Evolutionary conservation across 2,113 vertebrate genomes (phyloP), one percentile per base, ranked within the genome.

Genomic region (Platycercus adscitus): DNA sequence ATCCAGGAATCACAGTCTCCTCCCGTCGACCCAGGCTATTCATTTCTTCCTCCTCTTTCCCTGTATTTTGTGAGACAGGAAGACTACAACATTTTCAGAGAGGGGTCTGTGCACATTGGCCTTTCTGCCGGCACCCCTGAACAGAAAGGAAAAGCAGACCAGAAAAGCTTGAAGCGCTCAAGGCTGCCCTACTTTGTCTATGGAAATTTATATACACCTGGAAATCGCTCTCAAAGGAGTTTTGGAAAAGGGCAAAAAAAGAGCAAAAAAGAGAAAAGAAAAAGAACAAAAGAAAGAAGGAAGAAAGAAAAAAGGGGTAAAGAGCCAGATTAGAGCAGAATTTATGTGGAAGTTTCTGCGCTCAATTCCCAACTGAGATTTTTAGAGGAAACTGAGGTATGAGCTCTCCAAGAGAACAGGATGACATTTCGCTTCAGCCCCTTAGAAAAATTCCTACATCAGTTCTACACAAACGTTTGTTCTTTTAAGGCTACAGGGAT

Each of bases 1-100:
- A 84, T 53, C 88, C 94, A 88, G 77, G 64, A 41, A 86, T 88
- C 83, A 19, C 24, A 46, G 68, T 39, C 71, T 70, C 31, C 89
- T 63, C 60, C 75, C 18, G 4, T 17, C 6, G 0, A 81, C 7
- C 5, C 12, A 1, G 28, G 76, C n/a, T 72, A 50, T 46, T 25
- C 3, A 23, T n/a, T 91, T 29, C 76, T 72, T 61, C 41, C 39
- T 93, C 65, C 25, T 78, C 43, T 81, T 91, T 50, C 43, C 66
- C 18, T 1, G 3, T 50, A 13, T 69, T 90, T 49, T 52, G 39
- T 15, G 47, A 47, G 64, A 43, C 11, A 31, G 16, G 50, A 55
- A 26, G 21, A 72, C 11, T 3, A 10, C 24, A 2, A 4, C 46
- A 37, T n/a, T 65, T 82, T 76, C 8, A 24, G n/a, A 17, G 64